Evolutionary conservation across 2,797 vertebrate genomes (phyloP).

Genomic region (Hephaestus fuliginosus): DNA sequence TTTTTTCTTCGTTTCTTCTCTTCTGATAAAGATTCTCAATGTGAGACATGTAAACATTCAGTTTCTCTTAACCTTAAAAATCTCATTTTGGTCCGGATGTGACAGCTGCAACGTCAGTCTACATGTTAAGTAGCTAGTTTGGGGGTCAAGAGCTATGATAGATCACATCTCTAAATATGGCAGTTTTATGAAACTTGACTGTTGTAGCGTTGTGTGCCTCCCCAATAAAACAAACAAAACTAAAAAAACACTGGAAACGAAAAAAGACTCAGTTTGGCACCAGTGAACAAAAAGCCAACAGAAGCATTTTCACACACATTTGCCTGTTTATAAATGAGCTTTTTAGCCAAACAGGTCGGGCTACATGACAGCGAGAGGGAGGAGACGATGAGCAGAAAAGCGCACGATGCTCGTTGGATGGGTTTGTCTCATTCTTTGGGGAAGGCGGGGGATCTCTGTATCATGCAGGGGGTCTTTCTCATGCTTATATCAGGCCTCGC

Average conservation of each 20-base stretch:
- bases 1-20: constrained; percentile 6
- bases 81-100: constrained; percentile 73
- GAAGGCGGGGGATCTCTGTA: constrained; percentile 33
- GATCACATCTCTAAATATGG: constrained; percentile 53
- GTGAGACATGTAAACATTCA: constrained; percentile 83
- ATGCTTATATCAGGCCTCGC: constrained; percentile 80
- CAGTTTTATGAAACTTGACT: constrained; percentile 54
- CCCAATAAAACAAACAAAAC: neutral
- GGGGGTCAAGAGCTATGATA: constrained; percentile 19
- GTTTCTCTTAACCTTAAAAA: constrained; percentile 48
- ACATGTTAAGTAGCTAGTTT: constrained; percentile 17
- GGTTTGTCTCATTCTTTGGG: constrained; percentile 49
- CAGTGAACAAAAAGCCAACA: constrained; percentile 56
- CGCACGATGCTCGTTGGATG: constrained; percentile 51
- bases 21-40: constrained; percentile 80
- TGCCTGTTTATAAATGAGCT: constrained; percentile 47
- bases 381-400: constrained; percentile 57
- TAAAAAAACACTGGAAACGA: constrained; percentile 36
- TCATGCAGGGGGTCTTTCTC: constrained; percentile 75
- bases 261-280: constrained; percentile 71
- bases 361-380: constrained; percentile 53
- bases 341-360: constrained; percentile 53
- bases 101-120: constrained; percentile 44
- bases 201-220: constrained; percentile 37
- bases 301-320: constrained; percentile 48